A percentile compares a stretch with the other conserved stretches of the same genome.
Conservation (phyloP, 2,888 invertebrate species). For the Elegia similella region DNA sequence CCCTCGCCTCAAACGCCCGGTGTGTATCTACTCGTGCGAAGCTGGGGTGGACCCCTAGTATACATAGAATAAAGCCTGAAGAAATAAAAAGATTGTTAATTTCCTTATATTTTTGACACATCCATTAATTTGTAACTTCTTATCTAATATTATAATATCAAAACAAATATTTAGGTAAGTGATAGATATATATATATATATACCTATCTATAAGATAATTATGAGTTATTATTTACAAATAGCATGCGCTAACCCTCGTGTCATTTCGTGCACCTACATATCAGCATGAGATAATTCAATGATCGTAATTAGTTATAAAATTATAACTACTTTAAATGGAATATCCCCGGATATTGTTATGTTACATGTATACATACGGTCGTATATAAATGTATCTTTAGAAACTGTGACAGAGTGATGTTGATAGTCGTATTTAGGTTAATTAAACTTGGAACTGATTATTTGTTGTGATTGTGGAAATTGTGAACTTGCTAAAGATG, state of each 20-base stretch:
- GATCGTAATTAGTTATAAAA: conserved; percentile 12
- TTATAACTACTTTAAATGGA: conserved; percentile 25
- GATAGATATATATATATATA: too few relatives aligned
- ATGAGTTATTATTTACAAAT: conserved; percentile 12
- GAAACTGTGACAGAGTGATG: background rate
- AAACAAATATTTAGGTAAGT: background rate
- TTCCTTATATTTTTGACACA: too few relatives aligned
- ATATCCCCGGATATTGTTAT: conserved; percentile 22
- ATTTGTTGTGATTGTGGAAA: background rate
- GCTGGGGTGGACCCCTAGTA: too few relatives aligned
- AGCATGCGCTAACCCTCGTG: conserved; percentile 1
- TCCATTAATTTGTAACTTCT: background rate
- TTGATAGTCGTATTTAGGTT: conserved; percentile 2
- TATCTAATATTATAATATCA: background rate
- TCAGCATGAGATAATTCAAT: conserved; percentile 20
- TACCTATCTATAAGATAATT: too few relatives aligned
- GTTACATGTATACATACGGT: conserved; percentile 3
- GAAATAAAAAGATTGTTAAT: too few relatives aligned
- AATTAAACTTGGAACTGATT: conserved; percentile 3
- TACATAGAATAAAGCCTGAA: too few relatives aligned
- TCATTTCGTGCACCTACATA: conserved; percentile 1
- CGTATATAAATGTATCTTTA: conserved; percentile 6
- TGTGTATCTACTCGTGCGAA: too few relatives aligned
- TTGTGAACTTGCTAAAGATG: conserved; percentile 6
- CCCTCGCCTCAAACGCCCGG: too few relatives aligned